Conservation (phyloP, 2,113 vertebrate species). For the Xiphias gladius region DNA sequence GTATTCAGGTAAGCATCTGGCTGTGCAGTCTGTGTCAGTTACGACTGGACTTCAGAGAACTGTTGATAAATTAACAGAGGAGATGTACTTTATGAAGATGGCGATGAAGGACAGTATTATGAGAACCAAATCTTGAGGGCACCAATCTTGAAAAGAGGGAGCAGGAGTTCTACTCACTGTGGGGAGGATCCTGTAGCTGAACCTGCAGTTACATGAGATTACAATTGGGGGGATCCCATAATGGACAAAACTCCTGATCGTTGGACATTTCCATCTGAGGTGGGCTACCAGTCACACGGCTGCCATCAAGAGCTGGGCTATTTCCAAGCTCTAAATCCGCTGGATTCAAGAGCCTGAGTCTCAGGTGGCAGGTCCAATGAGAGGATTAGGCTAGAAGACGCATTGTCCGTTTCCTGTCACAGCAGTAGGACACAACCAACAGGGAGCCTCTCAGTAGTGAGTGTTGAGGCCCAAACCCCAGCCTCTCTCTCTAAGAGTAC, state of each 20-base stretch:
- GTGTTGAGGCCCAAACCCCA: neutral
- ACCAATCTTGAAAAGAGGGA: neutral
- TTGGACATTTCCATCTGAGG: neutral
- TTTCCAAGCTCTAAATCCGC: neutral
- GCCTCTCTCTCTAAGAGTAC: neutral
- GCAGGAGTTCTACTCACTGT: neutral
- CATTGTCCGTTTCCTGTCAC: neutral
- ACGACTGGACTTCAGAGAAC: neutral
- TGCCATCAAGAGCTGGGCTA: neutral
- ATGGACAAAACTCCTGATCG: neutral
- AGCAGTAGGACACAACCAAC: neutral
- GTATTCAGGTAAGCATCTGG: neutral
- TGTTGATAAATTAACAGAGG: neutral
- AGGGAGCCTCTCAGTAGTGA: neutral
- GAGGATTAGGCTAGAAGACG: neutral
- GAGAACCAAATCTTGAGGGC: neutral
- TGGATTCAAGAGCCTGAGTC: neutral
- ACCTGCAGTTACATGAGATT: neutral
- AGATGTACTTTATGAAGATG: neutral
- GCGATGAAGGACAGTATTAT: neutral
- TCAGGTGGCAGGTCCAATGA: constrained; percentile 1
- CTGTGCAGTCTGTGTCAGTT: constrained; percentile 1
- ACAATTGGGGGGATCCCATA: neutral
- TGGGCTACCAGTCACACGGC: neutral
- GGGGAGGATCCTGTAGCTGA: neutral